Conservation (phyloP, 2,797 vertebrate species). For the Psittacula echo region DNA sequence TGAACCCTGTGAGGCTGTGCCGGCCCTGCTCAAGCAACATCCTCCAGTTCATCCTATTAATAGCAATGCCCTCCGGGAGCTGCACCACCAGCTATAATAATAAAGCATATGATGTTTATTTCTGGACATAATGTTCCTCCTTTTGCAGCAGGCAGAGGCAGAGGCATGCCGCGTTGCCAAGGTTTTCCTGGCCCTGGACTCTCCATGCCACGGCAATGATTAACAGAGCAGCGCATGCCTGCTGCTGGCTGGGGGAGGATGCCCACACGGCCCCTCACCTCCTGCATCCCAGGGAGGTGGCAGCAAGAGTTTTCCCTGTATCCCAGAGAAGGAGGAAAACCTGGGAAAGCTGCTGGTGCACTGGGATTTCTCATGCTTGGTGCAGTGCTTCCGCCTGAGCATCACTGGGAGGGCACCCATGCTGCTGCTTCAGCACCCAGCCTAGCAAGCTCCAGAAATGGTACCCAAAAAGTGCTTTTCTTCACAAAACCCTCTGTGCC, state of each 20-base stretch:
- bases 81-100: background rate
- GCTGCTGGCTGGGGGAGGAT: background rate
- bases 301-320: background rate
- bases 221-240: background rate
- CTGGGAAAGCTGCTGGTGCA: background rate
- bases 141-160: background rate
- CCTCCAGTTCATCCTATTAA: background rate
- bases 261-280: background rate
- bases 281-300: background rate
- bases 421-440: background rate
- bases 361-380: rapidly evolving
- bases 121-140: constrained; percentile 44
- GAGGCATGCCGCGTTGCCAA: constrained; percentile 40
- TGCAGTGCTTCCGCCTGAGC: rapidly evolving
- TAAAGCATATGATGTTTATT: constrained; percentile 29
- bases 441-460: rapidly evolving
- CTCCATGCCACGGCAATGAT: constrained; percentile 2
- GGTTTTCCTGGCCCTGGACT: constrained; percentile 28
- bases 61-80: background rate
- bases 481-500: background rate
- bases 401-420: background rate
- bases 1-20: background rate
- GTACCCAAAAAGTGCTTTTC: background rate
- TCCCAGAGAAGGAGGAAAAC: background rate
- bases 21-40: background rate